Evolutionary conservation across 2,797 vertebrate species (phyloP).

Genomic region (Protosalanx chinensis): DNA sequence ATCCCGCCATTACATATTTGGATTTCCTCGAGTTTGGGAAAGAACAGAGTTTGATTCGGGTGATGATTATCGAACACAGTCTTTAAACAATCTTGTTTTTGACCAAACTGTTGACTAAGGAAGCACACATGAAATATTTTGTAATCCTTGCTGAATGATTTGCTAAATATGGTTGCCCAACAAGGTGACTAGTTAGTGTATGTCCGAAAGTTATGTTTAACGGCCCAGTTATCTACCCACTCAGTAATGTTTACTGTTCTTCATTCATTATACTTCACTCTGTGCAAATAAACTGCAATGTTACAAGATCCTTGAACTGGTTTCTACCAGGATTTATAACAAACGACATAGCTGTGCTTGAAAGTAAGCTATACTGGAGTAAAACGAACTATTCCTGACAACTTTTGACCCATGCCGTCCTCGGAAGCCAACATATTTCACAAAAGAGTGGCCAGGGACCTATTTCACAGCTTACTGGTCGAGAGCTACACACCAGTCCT

Average conservation of each 20-base stretch:
- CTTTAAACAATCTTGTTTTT: neutral
- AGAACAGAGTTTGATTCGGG: neutral
- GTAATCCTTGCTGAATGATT: slow-evolving; percentile 1
- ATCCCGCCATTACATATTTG: neutral
- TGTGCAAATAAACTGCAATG: too few species aligned
- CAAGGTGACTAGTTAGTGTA: neutral
- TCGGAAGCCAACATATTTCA: neutral
- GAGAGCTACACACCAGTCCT: slow-evolving; percentile 22
- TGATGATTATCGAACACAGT: neutral
- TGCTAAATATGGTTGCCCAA: neutral
- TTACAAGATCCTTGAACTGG: too few species aligned
- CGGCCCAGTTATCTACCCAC: too few species aligned
- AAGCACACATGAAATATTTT: neutral
- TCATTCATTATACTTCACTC: too few species aligned
- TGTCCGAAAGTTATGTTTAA: too few species aligned
- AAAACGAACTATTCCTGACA: neutral
- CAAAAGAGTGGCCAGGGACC: neutral
- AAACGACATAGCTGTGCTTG: neutral
- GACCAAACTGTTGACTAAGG: neutral
- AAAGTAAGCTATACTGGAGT: neutral
- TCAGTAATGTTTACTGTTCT: too few species aligned
- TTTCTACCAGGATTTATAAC: neutral
- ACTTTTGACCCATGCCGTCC: neutral
- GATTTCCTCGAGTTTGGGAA: too few species aligned
- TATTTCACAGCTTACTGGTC: neutral